Evolutionary conservation across 2,113 vertebrate genomes (phyloP).

Genomic region (Actenoides lindsayi): DNA sequence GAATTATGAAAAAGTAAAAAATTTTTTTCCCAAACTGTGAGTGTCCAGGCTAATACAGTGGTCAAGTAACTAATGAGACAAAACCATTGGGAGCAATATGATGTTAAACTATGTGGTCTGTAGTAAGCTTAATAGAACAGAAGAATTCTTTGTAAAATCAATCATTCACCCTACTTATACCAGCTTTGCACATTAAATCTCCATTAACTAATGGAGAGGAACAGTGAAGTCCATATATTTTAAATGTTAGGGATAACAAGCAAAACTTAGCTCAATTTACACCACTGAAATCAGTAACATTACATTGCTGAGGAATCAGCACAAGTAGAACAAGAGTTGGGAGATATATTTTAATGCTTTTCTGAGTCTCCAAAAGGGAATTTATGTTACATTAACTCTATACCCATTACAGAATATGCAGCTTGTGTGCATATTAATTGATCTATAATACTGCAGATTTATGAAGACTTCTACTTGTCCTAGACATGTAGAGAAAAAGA

Average conservation of each 20-base stretch:
- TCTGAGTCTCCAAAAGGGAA: not conserved
- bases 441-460: constrained; percentile 9
- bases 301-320: not conserved
- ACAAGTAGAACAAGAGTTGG: not conserved
- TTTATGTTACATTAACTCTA: not conserved
- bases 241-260: not conserved
- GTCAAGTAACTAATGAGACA: not conserved
- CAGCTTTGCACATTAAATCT: not conserved
- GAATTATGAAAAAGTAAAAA: not conserved
- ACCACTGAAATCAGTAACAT: not conserved
- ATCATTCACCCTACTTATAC: not conserved
- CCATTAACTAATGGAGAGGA: not conserved
- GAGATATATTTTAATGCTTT: not conserved
- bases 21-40: not conserved
- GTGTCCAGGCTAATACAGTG: not conserved
- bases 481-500: not conserved
- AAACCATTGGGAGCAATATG: not conserved
- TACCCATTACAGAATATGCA: not conserved
- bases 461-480: constrained; percentile 13
- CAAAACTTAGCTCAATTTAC: not conserved
- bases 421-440: constrained; percentile 13
- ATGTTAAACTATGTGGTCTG: not conserved
- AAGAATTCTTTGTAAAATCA: not conserved
- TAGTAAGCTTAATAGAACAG: not conserved
- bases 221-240: not conserved